These are phyloP conservation scores for Idaea straminata DNA, from an alignment of 2,888 invertebrate species.

Conservation along the genomic window DNA sequence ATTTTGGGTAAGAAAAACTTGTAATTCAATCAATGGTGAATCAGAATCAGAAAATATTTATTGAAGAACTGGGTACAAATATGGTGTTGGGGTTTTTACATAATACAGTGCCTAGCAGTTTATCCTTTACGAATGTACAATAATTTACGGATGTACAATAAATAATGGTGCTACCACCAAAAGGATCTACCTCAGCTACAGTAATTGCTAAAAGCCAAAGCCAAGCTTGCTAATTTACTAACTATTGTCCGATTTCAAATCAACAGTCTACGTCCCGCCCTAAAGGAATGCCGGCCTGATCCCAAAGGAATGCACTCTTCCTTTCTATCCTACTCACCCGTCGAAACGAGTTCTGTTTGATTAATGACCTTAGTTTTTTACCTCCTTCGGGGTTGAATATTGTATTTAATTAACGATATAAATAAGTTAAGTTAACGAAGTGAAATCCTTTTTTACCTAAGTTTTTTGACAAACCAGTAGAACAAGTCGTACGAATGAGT, in stretches of 20 bases:
- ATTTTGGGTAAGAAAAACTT: too few relatives aligned
- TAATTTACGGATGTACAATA: too few relatives aligned
- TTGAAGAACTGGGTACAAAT: too few relatives aligned
- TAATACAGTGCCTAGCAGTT: too few relatives aligned
- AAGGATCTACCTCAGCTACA: too few relatives aligned
- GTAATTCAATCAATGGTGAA: too few relatives aligned
- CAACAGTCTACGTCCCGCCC: slow-evolving; percentile 31
- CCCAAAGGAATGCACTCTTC: slow-evolving; percentile 64
- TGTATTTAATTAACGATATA: slow-evolving; percentile 49
- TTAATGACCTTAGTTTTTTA: slow-evolving; percentile 58
- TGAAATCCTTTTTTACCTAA: not conserved
- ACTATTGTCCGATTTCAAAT: not conserved
- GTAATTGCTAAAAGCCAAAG: too few relatives aligned
- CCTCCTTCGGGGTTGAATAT: slow-evolving; percentile 44
- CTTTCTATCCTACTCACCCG: slow-evolving; percentile 46
- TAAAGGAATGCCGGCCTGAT: slow-evolving; percentile 52
- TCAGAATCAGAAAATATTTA: too few relatives aligned
- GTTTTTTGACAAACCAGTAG: not conserved
- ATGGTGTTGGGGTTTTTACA: too few relatives aligned
- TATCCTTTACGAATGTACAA: too few relatives aligned
- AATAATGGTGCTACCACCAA: too few relatives aligned
- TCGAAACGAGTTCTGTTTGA: slow-evolving; percentile 66
- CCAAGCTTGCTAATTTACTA: too few relatives aligned
- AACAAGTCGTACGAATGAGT: not conserved
- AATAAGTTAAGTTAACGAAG: slow-evolving; percentile 9